These are phyloP conservation scores for Coenonympha arcania DNA, from an alignment of 2,888 invertebrate species.

Conservation along the genomic window DNA sequence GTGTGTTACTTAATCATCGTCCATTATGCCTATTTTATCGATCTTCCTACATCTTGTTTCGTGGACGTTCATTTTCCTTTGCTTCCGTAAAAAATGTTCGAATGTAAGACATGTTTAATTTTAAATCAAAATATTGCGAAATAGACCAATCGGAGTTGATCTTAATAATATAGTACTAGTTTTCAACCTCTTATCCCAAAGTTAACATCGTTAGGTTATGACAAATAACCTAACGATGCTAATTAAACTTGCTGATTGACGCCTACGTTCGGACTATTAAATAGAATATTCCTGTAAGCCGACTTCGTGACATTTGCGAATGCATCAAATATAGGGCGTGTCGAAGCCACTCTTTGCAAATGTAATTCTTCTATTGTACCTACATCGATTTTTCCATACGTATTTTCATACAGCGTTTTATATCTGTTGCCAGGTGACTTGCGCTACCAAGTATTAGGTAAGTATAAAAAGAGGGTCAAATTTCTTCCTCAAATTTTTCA, in stretches of 20 bases:
- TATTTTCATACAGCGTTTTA: background rate
- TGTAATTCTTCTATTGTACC: conserved; percentile 9
- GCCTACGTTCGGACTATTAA: background rate
- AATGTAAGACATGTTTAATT: too few relatives aligned
- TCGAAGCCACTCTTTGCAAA: conserved; percentile 5
- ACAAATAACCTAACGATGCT: background rate
- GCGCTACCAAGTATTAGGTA: too few relatives aligned
- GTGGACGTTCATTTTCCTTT: background rate
- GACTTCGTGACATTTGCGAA: conserved; percentile 2
- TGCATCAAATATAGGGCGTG: conserved; percentile 17
- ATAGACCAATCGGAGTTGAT: too few relatives aligned
- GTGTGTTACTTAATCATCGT: conserved; percentile 25
- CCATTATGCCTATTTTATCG: background rate
- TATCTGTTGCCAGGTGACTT: background rate
- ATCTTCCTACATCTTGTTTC: background rate
- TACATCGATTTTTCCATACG: conserved; percentile 1
- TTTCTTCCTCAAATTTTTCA: too few relatives aligned
- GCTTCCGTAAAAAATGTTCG: too few relatives aligned
- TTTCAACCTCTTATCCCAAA: too few relatives aligned
- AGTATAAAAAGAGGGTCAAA: too few relatives aligned
- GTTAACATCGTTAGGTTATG: too few relatives aligned
- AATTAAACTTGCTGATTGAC: background rate
- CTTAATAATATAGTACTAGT: too few relatives aligned
- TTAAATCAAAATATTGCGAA: too few relatives aligned
- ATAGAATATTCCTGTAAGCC: background rate